Evolutionary conservation across 2,797 vertebrate genomes (phyloP).

Genomic region (Perodicticus potto): DNA sequence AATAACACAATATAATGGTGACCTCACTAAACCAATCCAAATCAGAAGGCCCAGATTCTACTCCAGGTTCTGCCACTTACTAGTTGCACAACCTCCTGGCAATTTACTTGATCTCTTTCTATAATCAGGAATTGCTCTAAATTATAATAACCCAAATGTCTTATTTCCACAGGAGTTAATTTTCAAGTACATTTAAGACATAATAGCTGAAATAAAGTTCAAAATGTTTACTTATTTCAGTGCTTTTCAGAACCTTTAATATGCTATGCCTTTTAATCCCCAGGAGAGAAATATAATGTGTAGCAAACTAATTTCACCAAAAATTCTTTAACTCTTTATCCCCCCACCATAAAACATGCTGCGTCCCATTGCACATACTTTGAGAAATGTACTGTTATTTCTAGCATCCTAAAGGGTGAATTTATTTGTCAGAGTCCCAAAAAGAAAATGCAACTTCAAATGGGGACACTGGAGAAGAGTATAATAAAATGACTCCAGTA

Average conservation of each 20-base stretch:
- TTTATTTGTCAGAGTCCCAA: background rate
- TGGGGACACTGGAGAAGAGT: background rate
- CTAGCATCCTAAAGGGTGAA: background rate
- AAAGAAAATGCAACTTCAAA: conserved; percentile 44
- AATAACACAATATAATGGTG: conserved; percentile 44
- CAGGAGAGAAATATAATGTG: background rate
- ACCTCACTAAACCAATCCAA: conserved; percentile 23
- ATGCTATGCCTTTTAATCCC: conserved; percentile 23
- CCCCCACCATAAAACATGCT: background rate
- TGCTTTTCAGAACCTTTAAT: conserved; percentile 27
- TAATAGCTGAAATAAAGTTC: conserved; percentile 21
- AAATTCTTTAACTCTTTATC: background rate
- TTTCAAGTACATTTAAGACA: conserved; percentile 45
- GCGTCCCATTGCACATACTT: background rate
- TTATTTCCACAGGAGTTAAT: background rate
- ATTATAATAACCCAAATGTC: conserved; percentile 7
- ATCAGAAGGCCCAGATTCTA: conserved; percentile 26
- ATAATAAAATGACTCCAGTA: background rate
- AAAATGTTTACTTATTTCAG: conserved; percentile 24
- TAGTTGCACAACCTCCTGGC: background rate
- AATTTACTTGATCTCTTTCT: conserved; percentile 26
- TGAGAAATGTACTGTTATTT: background rate
- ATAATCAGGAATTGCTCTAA: conserved; percentile 41
- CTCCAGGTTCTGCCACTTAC: background rate
- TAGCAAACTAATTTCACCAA: conserved; percentile 1